Evolutionary conservation across 2,888 invertebrate species (phyloP), one percentile per base, ranked within the genome.

Genomic region (Pachliopta kotzebuea): DNA sequence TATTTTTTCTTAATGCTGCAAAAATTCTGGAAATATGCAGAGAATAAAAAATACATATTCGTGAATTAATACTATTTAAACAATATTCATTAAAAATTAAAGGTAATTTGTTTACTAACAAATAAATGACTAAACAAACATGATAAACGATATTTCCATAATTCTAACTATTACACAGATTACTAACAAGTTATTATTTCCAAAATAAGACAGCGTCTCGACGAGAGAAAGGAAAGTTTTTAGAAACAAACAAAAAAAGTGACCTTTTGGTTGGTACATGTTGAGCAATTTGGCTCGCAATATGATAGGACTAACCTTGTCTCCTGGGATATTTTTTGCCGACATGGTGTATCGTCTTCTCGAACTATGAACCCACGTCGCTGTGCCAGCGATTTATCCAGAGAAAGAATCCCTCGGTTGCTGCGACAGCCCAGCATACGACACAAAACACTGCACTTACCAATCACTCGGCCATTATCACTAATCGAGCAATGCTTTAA

Each of bases 321-420:
- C 96, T 89, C 95, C 95, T 86, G 96, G 96, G 92, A 96, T 94
- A 92, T 95, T 95, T 92, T 95, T 95, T 85, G 94, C 94, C 92
- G 95, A 95, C 95, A 95, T 95, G 89, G 92, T 90, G 88, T 77
- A 84, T 85, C 85, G 86, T 84, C 88, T 85, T 82, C 79, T 83
- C 79, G 80, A 78, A 76, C 75, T 81, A 81, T 78, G 79, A 81
- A 82, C 80, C 84, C 93, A 90, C 87, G 86, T 85, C 86, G 88
- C 88, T 87, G 85, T 85, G 81, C 74, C 82, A 88, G 88, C 89
- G 87, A 87, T 84, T 80, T 86, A 90, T 90, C 89, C 89, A 88
- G 85, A 87, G 87, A 87, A 88, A 88, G 88, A 88, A 86, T 86
- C 85, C 88, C 88, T 87, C 88, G 83, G 82, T 84, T 82, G 81